These are phyloP conservation scores for Polyommatus iphigenia DNA, from an alignment of 2,888 invertebrate species.

Conservation along the genomic window DNA sequence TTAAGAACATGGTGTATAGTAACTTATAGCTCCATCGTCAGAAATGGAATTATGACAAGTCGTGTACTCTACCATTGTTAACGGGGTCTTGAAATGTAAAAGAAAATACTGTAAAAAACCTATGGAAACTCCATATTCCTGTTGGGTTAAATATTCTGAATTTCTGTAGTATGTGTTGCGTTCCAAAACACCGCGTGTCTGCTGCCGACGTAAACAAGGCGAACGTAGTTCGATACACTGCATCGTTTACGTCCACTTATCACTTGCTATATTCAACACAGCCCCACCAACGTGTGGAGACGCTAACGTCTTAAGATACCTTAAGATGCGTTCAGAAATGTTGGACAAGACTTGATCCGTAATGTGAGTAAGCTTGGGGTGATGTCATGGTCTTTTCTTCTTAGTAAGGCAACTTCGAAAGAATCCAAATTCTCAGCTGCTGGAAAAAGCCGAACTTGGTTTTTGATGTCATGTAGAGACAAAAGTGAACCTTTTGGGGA, in stretches of 20 bases:
- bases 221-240: background rate
- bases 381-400: too few relatives aligned
- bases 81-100: too few relatives aligned
- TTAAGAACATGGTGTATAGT: too few relatives aligned
- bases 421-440: background rate
- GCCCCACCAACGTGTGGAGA: too few relatives aligned
- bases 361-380: too few relatives aligned
- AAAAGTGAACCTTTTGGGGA: background rate
- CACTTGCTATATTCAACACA: background rate
- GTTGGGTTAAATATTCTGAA: background rate
- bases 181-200: background rate
- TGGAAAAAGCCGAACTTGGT: background rate
- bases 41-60: too few relatives aligned
- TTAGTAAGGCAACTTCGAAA: background rate
- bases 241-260: background rate
- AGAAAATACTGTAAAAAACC: background rate
- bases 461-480: background rate
- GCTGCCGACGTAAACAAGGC: background rate
- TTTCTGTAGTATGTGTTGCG: background rate
- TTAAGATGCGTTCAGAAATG: too few relatives aligned
- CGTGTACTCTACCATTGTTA: too few relatives aligned
- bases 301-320: too few relatives aligned
- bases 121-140: too few relatives aligned
- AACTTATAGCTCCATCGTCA: too few relatives aligned
- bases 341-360: too few relatives aligned